phyloP scores from a whole-genome alignment of 2,113 vertebrate genomes.

The Polypterus senegalus region DNA sequence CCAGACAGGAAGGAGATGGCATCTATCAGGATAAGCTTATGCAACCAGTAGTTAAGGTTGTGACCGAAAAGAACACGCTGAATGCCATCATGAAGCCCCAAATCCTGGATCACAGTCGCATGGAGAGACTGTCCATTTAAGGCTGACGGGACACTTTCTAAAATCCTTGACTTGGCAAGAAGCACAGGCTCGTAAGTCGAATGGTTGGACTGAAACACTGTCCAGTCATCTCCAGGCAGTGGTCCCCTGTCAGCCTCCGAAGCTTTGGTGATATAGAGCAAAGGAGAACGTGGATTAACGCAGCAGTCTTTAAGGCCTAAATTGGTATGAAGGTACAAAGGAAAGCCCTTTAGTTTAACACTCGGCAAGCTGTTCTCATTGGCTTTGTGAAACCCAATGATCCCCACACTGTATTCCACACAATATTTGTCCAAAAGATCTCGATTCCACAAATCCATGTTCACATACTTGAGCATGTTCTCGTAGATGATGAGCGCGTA shows the following conservation, averaged over 20 bases:
- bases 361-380: conserved; percentile 75
- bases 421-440: conserved; percentile 93
- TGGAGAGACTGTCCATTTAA: conserved; percentile 48
- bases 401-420: conserved; percentile 83
- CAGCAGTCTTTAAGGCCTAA: conserved; percentile 73
- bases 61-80: conserved; percentile 86
- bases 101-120: conserved; percentile 76
- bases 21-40: conserved; percentile 82
- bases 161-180: conserved; percentile 53
- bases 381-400: conserved; percentile 90
- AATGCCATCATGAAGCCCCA: conserved; percentile 86
- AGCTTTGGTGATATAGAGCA: conserved; percentile 76
- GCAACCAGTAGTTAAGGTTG: conserved; percentile 86
- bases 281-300: conserved; percentile 71
- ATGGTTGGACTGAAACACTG: conserved; percentile 82
- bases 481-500: conserved; percentile 83
- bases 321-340: conserved; percentile 72
- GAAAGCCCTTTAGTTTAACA: conserved; percentile 68
- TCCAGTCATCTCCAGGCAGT: conserved; percentile 86
- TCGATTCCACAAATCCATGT: conserved; percentile 86
- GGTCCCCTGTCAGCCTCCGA: conserved; percentile 63
- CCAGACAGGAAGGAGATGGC: conserved; percentile 80
- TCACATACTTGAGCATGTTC: conserved; percentile 83
- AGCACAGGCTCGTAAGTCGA: conserved; percentile 87
- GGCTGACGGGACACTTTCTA: conserved; percentile 35